These are phyloP conservation scores for Bhutanitis thaidina DNA, from an alignment of 2,888 invertebrate genomes.

Conservation along the genomic window DNA sequence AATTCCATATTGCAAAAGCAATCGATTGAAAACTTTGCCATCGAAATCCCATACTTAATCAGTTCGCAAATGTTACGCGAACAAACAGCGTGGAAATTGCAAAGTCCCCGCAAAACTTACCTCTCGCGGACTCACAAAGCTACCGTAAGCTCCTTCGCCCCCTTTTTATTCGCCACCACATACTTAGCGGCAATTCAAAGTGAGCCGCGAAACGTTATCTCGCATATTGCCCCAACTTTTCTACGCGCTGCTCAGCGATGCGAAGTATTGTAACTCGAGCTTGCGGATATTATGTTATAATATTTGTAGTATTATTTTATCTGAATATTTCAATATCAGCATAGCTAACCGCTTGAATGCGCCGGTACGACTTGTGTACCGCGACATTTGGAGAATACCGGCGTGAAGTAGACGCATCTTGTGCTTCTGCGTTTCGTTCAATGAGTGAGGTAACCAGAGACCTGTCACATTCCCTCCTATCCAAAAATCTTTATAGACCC, in stretches of 20 bases:
- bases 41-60: slow-evolving; percentile 61
- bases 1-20: background rate
- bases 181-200: slow-evolving; percentile 69
- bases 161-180: slow-evolving; percentile 66
- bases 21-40: slow-evolving; percentile 32
- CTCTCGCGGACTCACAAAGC: slow-evolving; percentile 57
- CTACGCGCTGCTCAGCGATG: slow-evolving; percentile 20
- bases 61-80: slow-evolving; percentile 58
- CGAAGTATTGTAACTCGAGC: slow-evolving; percentile 31
- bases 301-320: no score
- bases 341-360: no score
- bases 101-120: slow-evolving; percentile 42
- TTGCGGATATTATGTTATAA: no score
- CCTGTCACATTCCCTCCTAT: no score
- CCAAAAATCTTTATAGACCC: no score
- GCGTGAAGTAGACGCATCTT: no score
- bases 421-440: no score
- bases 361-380: no score
- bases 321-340: no score
- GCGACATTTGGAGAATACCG: no score
- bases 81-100: slow-evolving; percentile 52
- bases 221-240: slow-evolving; percentile 34
- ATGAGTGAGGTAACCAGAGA: no score
- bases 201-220: slow-evolving; percentile 47
- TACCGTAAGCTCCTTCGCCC: slow-evolving; percentile 63